Evolutionary conservation across 2,888 invertebrate genomes (phyloP).

Genomic region (Parthenolecanium corni): DNA sequence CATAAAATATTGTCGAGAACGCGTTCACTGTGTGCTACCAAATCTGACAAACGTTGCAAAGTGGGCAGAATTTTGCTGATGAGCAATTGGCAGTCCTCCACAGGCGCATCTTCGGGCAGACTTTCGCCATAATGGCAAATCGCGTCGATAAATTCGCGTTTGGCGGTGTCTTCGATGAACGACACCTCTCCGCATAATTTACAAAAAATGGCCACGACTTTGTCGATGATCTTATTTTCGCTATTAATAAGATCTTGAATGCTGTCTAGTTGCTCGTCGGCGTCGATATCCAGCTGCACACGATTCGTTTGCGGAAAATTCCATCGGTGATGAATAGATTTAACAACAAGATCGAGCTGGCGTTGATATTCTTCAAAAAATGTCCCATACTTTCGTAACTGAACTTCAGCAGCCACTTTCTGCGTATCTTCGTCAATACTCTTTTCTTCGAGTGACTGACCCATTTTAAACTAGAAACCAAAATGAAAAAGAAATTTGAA

Average conservation of each 20-base stretch:
- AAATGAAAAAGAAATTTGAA: too few relatives aligned
- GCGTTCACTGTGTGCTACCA: slow-evolving; percentile 53
- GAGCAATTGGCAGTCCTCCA: slow-evolving; percentile 18
- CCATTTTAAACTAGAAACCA: too few relatives aligned
- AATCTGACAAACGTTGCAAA: slow-evolving; percentile 50
- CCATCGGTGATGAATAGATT: neutral
- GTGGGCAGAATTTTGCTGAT: slow-evolving; percentile 42
- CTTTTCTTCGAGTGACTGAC: slow-evolving; percentile 4
- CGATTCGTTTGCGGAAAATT: neutral
- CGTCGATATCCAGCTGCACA: slow-evolving; percentile 8
- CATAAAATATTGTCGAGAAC: slow-evolving; percentile 6
- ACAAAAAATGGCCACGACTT: slow-evolving; percentile 15
- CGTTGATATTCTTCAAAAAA: slow-evolving; percentile 19
- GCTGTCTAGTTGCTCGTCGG: slow-evolving; percentile 2
- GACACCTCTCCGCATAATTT: slow-evolving; percentile 14
- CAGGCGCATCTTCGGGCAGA: slow-evolving; percentile 6
- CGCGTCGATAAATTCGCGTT: neutral
- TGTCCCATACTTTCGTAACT: slow-evolving; percentile 19
- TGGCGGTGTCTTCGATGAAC: slow-evolving; percentile 1
- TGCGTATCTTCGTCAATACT: slow-evolving; percentile 25
- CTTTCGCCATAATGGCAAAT: slow-evolving; percentile 14
- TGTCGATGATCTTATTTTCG: slow-evolving; percentile 28
- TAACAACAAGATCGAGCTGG: neutral
- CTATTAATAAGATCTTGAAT: slow-evolving; percentile 17
- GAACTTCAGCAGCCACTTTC: slow-evolving; percentile 19